These are phyloP conservation scores for Pectinophora gossypiella DNA, from an alignment of 1,140 invertebrate genomes.

Conservation along the genomic window DNA sequence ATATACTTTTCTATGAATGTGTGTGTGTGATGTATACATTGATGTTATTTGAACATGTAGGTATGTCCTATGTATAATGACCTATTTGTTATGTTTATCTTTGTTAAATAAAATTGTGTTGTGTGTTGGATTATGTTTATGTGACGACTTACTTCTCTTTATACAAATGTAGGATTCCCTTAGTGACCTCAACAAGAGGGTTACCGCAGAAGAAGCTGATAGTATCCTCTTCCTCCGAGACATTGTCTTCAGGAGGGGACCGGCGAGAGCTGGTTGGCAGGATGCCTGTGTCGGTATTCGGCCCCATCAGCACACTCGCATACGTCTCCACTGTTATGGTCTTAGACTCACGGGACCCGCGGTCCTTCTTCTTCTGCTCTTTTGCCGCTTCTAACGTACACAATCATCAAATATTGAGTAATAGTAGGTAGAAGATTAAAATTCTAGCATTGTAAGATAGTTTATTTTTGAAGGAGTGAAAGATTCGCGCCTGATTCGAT, in stretches of 20 bases:
- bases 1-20: too few relatives aligned
- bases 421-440: too few relatives aligned
- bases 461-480: too few relatives aligned
- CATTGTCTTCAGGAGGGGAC: conserved; percentile 30
- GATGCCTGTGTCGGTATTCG: conserved; percentile 45
- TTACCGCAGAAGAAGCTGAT: conserved; percentile 97
- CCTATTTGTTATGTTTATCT: too few relatives aligned
- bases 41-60: too few relatives aligned
- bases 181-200: conserved; percentile 96
- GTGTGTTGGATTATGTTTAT: too few relatives aligned
- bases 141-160: conserved; percentile 95
- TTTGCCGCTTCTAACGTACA: conserved; percentile 56
- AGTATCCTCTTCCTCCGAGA: conserved; percentile 72
- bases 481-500: too few relatives aligned
- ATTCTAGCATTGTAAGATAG: too few relatives aligned
- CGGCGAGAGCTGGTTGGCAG: conserved; percentile 61
- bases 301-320: conserved; percentile 56
- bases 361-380: conserved; percentile 60
- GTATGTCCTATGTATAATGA: too few relatives aligned
- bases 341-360: conserved; percentile 59
- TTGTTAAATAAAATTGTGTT: too few relatives aligned
- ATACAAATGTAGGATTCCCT: conserved; percentile 96
- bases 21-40: too few relatives aligned
- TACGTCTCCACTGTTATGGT: conserved; percentile 74
- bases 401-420: too few relatives aligned